Percentiles rank a stretch among this genome's conserved stretches.
Conservation (phyloP, 2,797 vertebrate genomes). For the Dendrocincla tyrannina region DNA sequence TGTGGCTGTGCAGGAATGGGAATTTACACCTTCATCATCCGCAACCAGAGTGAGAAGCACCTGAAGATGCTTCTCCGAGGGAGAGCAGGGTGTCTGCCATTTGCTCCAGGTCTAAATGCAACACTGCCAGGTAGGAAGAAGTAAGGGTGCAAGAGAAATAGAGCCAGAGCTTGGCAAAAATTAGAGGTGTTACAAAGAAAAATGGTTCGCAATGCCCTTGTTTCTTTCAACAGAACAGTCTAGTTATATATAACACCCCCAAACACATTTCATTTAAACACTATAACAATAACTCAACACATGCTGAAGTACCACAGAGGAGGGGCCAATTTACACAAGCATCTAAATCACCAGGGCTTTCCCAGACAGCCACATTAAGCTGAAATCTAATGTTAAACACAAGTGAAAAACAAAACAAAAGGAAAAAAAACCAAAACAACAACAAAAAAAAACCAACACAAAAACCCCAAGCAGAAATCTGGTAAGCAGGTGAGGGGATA, state of each 20-base stretch:
- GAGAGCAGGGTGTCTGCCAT: neutral
- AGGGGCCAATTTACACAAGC: neutral
- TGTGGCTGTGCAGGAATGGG: neutral
- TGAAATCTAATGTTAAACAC: neutral
- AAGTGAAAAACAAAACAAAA: neutral
- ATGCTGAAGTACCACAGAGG: neutral
- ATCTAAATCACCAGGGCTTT: neutral
- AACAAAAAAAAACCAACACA: neutral
- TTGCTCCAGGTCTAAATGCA: neutral
- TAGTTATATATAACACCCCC: neutral
- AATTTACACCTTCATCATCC: neutral
- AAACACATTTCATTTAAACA: neutral
- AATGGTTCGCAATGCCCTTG: neutral
- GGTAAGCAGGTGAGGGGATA: neutral
- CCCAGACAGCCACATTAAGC: conserved; percentile 3
- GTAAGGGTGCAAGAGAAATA: neutral
- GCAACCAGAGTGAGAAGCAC: neutral
- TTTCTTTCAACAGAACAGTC: neutral
- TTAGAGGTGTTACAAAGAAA: neutral
- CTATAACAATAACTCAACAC: neutral
- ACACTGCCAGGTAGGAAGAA: neutral
- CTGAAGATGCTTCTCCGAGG: neutral
- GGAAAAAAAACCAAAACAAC: neutral
- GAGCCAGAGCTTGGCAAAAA: neutral
- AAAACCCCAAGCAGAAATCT: neutral